Base-by-base conservation (phyloP, 2,888 invertebrate genomes). In the Andrena dorsata region DNA sequence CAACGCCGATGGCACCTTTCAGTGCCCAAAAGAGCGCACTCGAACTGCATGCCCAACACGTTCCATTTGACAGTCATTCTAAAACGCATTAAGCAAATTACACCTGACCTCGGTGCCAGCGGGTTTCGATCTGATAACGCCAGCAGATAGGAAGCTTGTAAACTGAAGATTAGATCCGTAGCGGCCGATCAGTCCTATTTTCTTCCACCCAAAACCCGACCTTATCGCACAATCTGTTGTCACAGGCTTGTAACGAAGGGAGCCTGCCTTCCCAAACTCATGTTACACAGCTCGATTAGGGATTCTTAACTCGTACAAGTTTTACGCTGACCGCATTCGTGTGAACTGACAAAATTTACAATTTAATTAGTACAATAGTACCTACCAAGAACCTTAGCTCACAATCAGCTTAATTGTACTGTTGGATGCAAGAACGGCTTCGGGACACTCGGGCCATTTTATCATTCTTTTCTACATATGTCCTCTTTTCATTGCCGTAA, bases 41-140 rank as follows among this genome's bases (percentile, higher is more conserved):
- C 58, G 60, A 58, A 51, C 6, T 2, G 32, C 2, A 61, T 2
- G 6, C 0, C 35, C 26, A 61, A 51, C 26, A 2, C 23, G 6
- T 53, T 51, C 32, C 20, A 16, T 3, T n/a, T 30, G 41, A 5
- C 41, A 13, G 41, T 41, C 41, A 3, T 35, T 51, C 23, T n/a
- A 23, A 77, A 49, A 58, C n/a, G 63, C 73, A 73, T 73, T 69
- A 73, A 20, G 66, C 30, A 69, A 81, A 78, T 78, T 81, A 69
- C 63, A 60, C 41, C 61, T 26, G 76, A 32, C 35, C 26, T 8
- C 8, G 23, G 16, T 41, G 32, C 10, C 20, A 30, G 16, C 5
- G 20, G 2, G 35, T 20, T 66, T 30, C 41, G 56, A 72, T 72
- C 68, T n/a, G 60, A 78, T 70, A 60, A 70, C 30, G 32, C 56